phyloP scores from a whole-genome alignment of 2,113 vertebrate species.

The Leptodactylus fuscus region DNA sequence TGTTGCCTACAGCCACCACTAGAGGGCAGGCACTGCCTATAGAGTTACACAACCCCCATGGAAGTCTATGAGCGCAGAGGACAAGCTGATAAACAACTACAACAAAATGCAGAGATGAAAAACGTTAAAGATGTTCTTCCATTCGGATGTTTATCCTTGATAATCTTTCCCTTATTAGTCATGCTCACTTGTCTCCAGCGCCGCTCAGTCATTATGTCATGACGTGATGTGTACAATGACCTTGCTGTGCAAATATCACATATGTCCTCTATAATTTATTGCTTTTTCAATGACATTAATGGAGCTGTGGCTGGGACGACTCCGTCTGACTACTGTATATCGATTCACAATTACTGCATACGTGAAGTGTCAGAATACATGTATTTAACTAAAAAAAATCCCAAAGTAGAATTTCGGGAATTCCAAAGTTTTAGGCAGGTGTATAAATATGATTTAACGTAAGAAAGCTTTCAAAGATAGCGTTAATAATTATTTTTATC shows the following conservation, averaged over 20 bases:
- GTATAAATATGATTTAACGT: no score
- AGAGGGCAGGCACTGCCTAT: background rate
- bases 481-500: no score
- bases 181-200: background rate
- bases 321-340: background rate
- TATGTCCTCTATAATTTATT: background rate
- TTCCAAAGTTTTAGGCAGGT: no score
- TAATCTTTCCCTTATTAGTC: background rate
- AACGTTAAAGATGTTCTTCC: background rate
- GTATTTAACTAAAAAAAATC: no score
- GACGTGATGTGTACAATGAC: background rate
- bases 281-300: background rate
- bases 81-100: background rate
- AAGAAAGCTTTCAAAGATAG: no score
- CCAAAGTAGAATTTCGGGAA: no score
- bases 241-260: background rate
- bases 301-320: background rate
- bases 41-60: no score
- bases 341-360: slow-evolving; percentile 6
- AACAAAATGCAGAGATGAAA: background rate
- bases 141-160: background rate
- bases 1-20: background rate
- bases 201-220: background rate
- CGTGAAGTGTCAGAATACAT: background rate
- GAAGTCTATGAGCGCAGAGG: background rate